Conservation (phyloP, 2,113 vertebrate genomes). For the Ceyx margarethae region DNA sequence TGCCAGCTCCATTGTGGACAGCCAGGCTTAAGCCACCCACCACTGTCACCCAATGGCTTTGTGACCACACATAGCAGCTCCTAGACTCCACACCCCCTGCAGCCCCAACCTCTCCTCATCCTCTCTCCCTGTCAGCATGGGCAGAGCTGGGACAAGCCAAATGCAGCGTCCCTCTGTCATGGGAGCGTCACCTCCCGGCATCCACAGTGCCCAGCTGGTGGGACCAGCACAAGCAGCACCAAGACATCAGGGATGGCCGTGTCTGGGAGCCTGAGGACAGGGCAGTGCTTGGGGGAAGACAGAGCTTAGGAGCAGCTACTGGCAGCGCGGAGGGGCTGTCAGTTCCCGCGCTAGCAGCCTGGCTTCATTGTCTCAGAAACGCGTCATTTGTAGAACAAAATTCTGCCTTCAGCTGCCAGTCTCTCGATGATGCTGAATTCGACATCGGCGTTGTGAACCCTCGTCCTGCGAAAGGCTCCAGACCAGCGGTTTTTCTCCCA, state of each 20-base stretch:
- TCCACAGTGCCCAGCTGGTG: background rate
- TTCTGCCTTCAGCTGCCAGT: constrained; percentile 73
- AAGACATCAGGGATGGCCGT: rapidly evolving
- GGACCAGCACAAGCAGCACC: background rate
- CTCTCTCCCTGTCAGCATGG: background rate
- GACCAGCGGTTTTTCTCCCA: constrained; percentile 78
- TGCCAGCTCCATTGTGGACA: rapidly evolving
- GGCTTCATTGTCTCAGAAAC: background rate
- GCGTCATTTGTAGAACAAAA: constrained; percentile 63
- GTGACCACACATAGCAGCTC: background rate
- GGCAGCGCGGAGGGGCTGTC: background rate
- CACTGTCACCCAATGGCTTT: rapidly evolving
- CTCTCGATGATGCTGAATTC: constrained; percentile 74
- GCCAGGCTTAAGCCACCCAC: rapidly evolving
- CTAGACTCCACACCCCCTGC: background rate
- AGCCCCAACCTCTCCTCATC: background rate
- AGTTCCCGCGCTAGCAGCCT: background rate
- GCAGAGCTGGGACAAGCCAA: background rate
- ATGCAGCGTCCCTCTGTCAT: background rate
- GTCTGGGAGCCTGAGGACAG: rapidly evolving
- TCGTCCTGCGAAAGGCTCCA: constrained; percentile 76
- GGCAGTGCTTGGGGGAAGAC: rapidly evolving
- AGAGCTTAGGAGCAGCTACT: background rate
- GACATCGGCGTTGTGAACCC: constrained; percentile 73
- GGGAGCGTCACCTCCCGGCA: background rate